Evolutionary conservation across 2,797 vertebrate species (phyloP), one percentile per base, ranked within the genome.

Genomic region (Chaetophractus vellerosus): DNA sequence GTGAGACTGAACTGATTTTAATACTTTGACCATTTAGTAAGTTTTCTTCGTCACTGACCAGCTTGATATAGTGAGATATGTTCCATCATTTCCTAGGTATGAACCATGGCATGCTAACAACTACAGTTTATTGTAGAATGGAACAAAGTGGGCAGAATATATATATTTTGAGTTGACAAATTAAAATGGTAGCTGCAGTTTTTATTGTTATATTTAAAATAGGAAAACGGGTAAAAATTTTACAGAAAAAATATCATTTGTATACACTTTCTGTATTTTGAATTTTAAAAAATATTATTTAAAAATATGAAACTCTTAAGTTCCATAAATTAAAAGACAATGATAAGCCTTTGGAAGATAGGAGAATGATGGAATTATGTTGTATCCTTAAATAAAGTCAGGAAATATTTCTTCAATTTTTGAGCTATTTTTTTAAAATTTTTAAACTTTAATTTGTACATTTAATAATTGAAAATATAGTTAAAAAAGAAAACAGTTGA

Each of bases 181-280:
- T 69, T 61, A n/a, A 87, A 92, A 23, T 52, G 19, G 18, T 72
- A 52, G 41, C 28, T 50, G 9, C 28, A 48, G 16, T 71, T 76
- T 41, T 16, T 81, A 36, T 52, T 68, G 12, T 76, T 33, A 2
- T 48, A 74, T 50, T 71, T 86, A 72, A 91, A 76, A n/a, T 74
- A 82, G 74, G 11, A n/a, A 68, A 83, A 85, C 75, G 19, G 50
- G 28, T 24, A n/a, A 83, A 94, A 81, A 75, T 18, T 66, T 33
- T 19, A 33, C 48, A 33, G 31, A 63, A 68, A 57, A 83, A 79
- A 38, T 28, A 57, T 2, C 41, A 7, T 50, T 71, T 91, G 31
- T 68, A 23, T 63, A 45, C 15, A 45, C 24, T 71, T 87, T 57
- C 19, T 55, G 2, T 41, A 57, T 55, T 24, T 71, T 71, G 4